These are phyloP conservation scores for Emys orbicularis DNA, from an alignment of 2,797 vertebrate species.

Conservation along the genomic window DNA sequence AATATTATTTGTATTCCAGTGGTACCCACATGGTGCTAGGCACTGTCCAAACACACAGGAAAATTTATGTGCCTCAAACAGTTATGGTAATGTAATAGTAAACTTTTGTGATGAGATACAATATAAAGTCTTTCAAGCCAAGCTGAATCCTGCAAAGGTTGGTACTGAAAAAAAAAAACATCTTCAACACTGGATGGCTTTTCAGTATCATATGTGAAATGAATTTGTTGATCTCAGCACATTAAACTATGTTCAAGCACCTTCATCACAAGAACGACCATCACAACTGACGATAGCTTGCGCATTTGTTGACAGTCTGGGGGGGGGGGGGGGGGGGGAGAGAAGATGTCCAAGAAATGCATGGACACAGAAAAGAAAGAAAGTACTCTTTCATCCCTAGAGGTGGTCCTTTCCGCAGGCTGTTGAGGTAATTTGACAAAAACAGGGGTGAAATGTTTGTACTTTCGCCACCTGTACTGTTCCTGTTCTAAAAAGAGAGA, in stretches of 20 bases:
- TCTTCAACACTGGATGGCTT: neutral
- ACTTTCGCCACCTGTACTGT: too few species aligned
- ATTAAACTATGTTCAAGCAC: neutral
- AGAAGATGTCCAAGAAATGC: neutral
- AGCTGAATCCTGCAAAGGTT: neutral
- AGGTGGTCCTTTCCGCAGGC: neutral
- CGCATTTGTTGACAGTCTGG: neutral
- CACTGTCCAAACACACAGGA: neutral
- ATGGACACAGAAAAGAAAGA: neutral
- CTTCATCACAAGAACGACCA: neutral
- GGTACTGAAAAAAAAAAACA: neutral
- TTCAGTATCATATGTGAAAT: neutral
- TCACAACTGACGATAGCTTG: neutral
- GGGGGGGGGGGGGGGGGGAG: accelerated
- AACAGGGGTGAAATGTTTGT: too few species aligned
- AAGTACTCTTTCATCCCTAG: neutral
- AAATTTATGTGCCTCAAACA: neutral
- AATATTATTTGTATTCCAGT: neutral
- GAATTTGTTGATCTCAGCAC: neutral
- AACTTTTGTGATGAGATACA: neutral
- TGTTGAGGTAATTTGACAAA: too few species aligned
- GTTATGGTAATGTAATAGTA: neutral
- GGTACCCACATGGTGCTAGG: neutral
- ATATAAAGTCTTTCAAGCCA: neutral
- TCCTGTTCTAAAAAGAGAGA: too few species aligned